Base-by-base conservation (phyloP, 2,888 invertebrate species). In the Papilio protenor region DNA sequence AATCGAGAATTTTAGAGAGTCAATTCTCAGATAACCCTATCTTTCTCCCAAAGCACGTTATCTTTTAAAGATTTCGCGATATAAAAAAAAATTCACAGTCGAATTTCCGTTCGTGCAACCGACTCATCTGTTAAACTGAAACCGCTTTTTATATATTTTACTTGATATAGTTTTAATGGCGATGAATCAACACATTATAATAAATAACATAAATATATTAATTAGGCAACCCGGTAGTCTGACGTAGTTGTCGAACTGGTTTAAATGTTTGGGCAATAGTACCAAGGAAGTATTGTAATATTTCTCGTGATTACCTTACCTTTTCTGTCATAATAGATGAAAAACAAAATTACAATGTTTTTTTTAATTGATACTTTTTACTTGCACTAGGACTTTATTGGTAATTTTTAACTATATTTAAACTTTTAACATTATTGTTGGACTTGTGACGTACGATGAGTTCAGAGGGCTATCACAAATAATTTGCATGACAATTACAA, bases 161-260 rank as follows among this genome's bases (percentile, higher is more conserved):
- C 10, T 40, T 64, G 33, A 64, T 64, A 27, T 33, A 33, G 6
- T 64, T 64, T 64, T 64, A 64, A 64, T 64, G 18, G n/a, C 64
- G 33, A 64, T 64, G 64, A 33, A 64, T 64, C n/a, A 40, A 64
- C 33, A 64, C 2, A 64, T 64, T 10, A 64, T 11, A 5, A 27
- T 61, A 61, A 33, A 61, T 27, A 33, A 33, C 33, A 33, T 33
- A 33, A 33, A 33, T 64, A 64, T 64, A 40, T 64, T 64, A 64
- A 40, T 64, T 64, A 40, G 11, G 40, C 64, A 40, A 64, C 40
- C 64, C 33, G 64, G 64, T 40, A 64, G 64, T 64, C 10, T 18
- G 64, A 64, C 64, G 64, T 40, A 64, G 64, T 16, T 0, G 40
- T 64, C 10, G 10, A 40, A 64, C 64, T 64, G 33, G 64, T 64